A percentile compares a stretch with the other conserved stretches of the same genome.
Conservation (phyloP, 2,797 vertebrate species). For the Choloepus didactylus region DNA sequence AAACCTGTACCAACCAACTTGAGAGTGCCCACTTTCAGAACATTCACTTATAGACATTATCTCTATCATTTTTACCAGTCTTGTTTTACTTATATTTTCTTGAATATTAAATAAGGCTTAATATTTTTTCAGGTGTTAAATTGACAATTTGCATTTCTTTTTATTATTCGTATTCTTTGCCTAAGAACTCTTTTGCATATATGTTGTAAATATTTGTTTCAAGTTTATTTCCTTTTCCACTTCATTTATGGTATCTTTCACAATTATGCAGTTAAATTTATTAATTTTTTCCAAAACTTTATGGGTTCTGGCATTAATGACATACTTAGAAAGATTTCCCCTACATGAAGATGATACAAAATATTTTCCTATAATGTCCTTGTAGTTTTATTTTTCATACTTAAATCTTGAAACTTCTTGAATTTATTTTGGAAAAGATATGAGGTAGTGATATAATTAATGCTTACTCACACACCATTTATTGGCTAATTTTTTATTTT, state of each 20-base stretch:
- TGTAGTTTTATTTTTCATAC: slow-evolving; percentile 14
- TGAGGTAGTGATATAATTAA: neutral
- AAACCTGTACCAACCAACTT: neutral
- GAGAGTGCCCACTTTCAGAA: neutral
- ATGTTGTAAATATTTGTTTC: neutral
- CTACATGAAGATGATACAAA: neutral
- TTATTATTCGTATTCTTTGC: neutral
- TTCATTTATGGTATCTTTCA: neutral
- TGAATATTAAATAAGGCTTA: neutral
- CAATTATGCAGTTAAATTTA: neutral
- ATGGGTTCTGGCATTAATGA: neutral
- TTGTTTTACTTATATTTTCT: slow-evolving; percentile 10
- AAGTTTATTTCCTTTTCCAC: neutral
- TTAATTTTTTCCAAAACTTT: neutral
- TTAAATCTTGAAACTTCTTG: neutral
- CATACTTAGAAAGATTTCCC: neutral
- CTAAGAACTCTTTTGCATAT: neutral
- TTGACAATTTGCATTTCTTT: neutral
- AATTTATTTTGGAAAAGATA: neutral
- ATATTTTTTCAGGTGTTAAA: slow-evolving; percentile 1
- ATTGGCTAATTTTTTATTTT: neutral
- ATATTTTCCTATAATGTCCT: neutral
- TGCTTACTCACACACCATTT: neutral
- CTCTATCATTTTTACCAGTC: neutral
- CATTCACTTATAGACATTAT: neutral